Conservation (phyloP, 2,113 vertebrate species). For the Toxotes jaculatrix region DNA sequence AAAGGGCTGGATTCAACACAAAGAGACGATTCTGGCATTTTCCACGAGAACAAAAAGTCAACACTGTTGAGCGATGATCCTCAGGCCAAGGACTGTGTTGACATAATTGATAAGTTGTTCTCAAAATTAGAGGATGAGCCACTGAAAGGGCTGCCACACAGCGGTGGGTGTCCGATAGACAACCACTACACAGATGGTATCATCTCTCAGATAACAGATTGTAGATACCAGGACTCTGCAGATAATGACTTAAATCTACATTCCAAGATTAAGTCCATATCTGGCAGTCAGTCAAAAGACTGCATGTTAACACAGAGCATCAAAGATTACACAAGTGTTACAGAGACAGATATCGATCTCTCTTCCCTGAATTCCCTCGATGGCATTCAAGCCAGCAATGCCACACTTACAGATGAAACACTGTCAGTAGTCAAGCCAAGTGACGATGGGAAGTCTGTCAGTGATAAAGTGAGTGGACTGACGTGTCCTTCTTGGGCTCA, state of each 20-base stretch:
- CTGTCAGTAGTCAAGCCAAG: conserved; percentile 25
- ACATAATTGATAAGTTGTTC: conserved; percentile 79
- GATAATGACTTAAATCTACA: conserved; percentile 56
- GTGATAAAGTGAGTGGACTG: conserved; percentile 33
- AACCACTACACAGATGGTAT: conserved; percentile 69
- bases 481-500: conserved; percentile 59
- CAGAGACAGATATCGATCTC: conserved; percentile 39
- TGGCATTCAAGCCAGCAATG: conserved; percentile 53
- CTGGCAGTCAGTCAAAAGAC: conserved; percentile 55
- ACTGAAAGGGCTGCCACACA: conserved; percentile 63
- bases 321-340: conserved; percentile 56
- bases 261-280: conserved; percentile 51
- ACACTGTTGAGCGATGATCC: conserved; percentile 42
- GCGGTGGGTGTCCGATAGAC: conserved; percentile 53
- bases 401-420: conserved; percentile 20
- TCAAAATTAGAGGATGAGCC: conserved; percentile 77
- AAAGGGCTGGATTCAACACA: conserved; percentile 60
- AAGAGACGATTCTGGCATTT: conserved; percentile 72
- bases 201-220: conserved; percentile 71
- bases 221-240: conserved; percentile 57
- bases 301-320: conserved; percentile 31
- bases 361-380: conserved; percentile 42
- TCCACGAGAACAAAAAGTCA: conserved; percentile 57
- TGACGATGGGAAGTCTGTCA: conserved; percentile 30
- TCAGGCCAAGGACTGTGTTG: conserved; percentile 69